phyloP scores from a whole-genome alignment of 2,113 vertebrate species.

The Petroica traversi region DNA sequence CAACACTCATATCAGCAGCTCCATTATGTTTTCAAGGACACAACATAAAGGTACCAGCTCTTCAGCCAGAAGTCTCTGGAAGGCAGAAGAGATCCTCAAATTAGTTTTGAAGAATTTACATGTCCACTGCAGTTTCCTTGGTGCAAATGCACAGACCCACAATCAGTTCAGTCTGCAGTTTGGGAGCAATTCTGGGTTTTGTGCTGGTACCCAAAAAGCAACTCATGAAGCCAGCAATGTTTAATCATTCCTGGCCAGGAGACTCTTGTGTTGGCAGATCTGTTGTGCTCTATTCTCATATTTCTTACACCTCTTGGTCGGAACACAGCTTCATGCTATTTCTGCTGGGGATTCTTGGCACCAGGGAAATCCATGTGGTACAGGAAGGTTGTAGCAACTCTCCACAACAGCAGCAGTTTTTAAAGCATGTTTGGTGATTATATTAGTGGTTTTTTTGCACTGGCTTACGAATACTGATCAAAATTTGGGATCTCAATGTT shows the following conservation, averaged over 20 bases:
- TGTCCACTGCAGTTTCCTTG: not conserved
- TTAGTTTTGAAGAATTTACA: not conserved
- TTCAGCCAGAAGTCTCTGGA: not conserved
- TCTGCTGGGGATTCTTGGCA: not conserved
- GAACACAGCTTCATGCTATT: not conserved
- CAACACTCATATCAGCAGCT: not conserved
- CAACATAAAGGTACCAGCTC: not conserved
- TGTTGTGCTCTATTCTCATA: not conserved
- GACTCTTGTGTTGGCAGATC: not conserved
- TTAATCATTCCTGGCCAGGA: not conserved
- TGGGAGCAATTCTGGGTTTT: not conserved
- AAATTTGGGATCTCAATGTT: not conserved
- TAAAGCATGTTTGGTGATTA: not conserved
- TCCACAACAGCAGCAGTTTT: not conserved
- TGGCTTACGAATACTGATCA: not conserved
- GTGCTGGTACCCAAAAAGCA: not conserved
- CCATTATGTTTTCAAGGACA: not conserved
- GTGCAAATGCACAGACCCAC: not conserved
- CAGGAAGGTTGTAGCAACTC: not conserved
- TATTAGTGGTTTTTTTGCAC: not conserved
- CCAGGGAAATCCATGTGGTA: not conserved
- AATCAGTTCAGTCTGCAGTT: not conserved
- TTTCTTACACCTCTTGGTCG: not conserved
- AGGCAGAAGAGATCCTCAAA: not conserved
- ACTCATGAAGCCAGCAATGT: not conserved